Base-by-base conservation (phyloP, 2,888 invertebrate genomes). In the Synanthedon andrenaeformis region DNA sequence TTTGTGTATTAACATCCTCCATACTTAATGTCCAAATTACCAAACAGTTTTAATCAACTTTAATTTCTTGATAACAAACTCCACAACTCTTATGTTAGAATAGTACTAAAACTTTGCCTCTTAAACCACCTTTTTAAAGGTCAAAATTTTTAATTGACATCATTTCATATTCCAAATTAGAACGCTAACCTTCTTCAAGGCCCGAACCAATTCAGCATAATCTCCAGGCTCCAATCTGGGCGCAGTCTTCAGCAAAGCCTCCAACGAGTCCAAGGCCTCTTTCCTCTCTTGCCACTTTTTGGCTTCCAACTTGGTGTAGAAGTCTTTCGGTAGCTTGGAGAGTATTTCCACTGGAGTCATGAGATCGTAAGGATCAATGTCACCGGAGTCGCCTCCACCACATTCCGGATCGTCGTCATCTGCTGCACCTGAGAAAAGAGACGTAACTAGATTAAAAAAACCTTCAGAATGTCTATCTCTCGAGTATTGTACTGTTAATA, bases 211-310 rank as follows among this genome's bases (percentile, higher is more conserved):
- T 65, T 97, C 95, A 1, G 95, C 95, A 79, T 97, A 99, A 70
- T 99, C 98, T 0, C 97, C 98, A 61, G 91, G 91, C 71, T 97
- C 97, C 51, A 99, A 76, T 74, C 94, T 97, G 0, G 95, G 97
- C 55, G 92, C 91, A 70, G 90, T 91, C 63, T 94, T 93, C 10
- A 95, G 73, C 17, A 97, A 82, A 59, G 90, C 91, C 60, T 96
- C 95, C 11, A 98, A 75, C 0, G 89, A 88, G 64, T 98, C 98
- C 12, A 99, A 76, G 0, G 94, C 94, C 72, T 98, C 98, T 72
- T 97, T 98, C 35, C 99, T 89, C 55, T 98, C 96, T 71, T 96
- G 96, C 99, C 98, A 99, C 71, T 97, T 98, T 78, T 96, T 98
- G 0, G 95, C 95, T 67, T 99, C 97, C 3, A 96, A 76, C 75